Percentiles rank a stretch among this genome's conserved stretches.
These are phyloP conservation scores for Calliopum simillimum DNA, from an alignment of 2,888 invertebrate genomes.

Conservation along the genomic window DNA sequence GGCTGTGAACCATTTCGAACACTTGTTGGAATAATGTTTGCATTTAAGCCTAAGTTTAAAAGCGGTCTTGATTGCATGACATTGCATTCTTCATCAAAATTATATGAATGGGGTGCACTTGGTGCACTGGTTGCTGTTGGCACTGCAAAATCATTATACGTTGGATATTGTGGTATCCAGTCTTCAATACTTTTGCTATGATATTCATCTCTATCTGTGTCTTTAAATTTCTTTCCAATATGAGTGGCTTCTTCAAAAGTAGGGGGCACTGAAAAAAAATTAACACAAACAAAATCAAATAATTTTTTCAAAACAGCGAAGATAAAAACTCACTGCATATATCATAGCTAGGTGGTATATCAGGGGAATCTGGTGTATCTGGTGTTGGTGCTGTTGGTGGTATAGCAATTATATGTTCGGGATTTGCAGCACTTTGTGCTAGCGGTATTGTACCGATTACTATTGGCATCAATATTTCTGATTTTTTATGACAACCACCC, in stretches of 20 bases:
- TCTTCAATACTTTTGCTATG: slow-evolving; percentile 38
- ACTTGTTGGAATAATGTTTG: background rate
- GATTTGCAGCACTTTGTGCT: slow-evolving; percentile 49
- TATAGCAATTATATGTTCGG: slow-evolving; percentile 39
- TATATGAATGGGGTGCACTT: slow-evolving; percentile 30
- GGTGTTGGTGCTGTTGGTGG: slow-evolving; percentile 52
- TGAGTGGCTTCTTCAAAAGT: slow-evolving; percentile 50
- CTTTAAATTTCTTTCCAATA: slow-evolving; percentile 48
- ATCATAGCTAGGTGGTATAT: slow-evolving; percentile 49
- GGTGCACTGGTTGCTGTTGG: slow-evolving; percentile 27
- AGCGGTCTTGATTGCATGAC: background rate
- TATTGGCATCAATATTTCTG: slow-evolving; percentile 47
- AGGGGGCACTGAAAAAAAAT: slow-evolving; percentile 47
- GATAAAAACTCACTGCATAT: slow-evolving; percentile 44
- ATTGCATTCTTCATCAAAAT: background rate
- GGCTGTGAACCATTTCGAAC: background rate
- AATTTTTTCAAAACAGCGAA: background rate
- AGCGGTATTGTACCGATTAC: slow-evolving; percentile 56
- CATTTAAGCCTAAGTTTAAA: background rate
- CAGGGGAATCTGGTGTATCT: slow-evolving; percentile 25
- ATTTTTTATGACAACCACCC: slow-evolving; percentile 43
- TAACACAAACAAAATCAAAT: background rate
- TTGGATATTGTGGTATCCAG: slow-evolving; percentile 52
- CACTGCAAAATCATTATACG: slow-evolving; percentile 48
- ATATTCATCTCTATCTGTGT: slow-evolving; percentile 45